Evolutionary conservation across 2,888 invertebrate genomes (phyloP).

Genomic region (Cephonodes hylas): DNA sequence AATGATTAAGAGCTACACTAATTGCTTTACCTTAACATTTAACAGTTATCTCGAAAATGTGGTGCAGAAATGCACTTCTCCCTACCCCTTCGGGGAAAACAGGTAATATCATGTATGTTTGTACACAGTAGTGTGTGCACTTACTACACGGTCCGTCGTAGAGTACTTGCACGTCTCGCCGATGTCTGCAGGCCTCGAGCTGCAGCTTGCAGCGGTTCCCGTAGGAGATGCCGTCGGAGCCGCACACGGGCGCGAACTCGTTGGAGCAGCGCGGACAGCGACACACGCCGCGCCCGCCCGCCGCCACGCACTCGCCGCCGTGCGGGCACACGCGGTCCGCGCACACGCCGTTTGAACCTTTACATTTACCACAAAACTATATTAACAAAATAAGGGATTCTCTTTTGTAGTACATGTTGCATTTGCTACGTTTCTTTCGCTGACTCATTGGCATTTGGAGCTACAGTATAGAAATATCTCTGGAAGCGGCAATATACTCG

Average conservation of each 20-base stretch:
- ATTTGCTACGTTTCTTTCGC: too few species aligned
- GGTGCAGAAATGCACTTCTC: too few species aligned
- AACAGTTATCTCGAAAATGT: too few species aligned
- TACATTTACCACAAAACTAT: neutral
- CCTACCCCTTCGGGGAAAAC: too few species aligned
- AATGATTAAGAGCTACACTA: too few species aligned
- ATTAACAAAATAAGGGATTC: too few species aligned
- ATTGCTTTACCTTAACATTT: too few species aligned
- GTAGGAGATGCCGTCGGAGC: constrained; percentile 90
- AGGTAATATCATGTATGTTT: too few species aligned
- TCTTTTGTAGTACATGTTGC: too few species aligned
- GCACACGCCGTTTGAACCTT: constrained; percentile 85
- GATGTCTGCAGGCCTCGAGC: constrained; percentile 88
- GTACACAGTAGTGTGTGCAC: constrained; percentile 62
- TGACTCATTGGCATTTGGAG: too few species aligned
- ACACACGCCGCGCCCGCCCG: constrained; percentile 88
- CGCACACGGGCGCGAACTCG: constrained; percentile 92
- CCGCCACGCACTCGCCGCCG: constrained; percentile 84
- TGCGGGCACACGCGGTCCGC: constrained; percentile 87
- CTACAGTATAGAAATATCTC: too few species aligned
- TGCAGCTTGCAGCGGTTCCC: constrained; percentile 91
- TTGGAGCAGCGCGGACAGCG: constrained; percentile 92
- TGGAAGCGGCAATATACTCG: too few species aligned
- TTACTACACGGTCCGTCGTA: constrained; percentile 93
- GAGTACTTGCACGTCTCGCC: constrained; percentile 86